Percentiles rank a stretch among this genome's conserved stretches.
Evolutionary conservation across 2,888 invertebrate species (phyloP).

Genomic region (Linnaemya vulpina): DNA sequence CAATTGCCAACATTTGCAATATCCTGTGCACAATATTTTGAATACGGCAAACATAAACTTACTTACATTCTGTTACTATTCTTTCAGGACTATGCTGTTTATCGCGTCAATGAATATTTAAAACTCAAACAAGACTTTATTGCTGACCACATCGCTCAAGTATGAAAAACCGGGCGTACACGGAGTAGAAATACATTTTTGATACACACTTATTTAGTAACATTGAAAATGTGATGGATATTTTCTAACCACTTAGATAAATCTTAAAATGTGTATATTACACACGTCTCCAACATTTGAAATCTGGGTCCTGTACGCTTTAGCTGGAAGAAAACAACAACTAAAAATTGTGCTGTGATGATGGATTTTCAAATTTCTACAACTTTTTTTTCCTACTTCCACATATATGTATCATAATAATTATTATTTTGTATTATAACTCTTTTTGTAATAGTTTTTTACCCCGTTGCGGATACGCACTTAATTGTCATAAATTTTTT

Average conservation of each 20-base stretch:
- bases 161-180: conserved; percentile 40
- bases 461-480: conserved; percentile 30
- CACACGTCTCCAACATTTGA: conserved; percentile 6
- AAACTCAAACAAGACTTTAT: conserved; percentile 76
- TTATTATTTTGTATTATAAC: background rate
- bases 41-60: too few species aligned
- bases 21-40: too few species aligned
- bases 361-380: conserved; percentile 63
- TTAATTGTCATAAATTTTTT: background rate
- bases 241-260: background rate
- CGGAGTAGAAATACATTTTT: conserved; percentile 31
- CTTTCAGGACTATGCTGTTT: conserved; percentile 79
- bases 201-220: conserved; percentile 6
- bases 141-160: conserved; percentile 20
- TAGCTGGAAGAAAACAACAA: background rate
- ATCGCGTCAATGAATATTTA: conserved; percentile 80
- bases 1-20: too few species aligned
- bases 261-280: conserved; percentile 1
- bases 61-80: too few species aligned
- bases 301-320: conserved; percentile 26
- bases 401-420: conserved; percentile 21
- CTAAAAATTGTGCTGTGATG: conserved; percentile 65
- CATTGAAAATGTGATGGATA: background rate
- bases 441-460: conserved; percentile 5
- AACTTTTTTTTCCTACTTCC: conserved; percentile 16